These are phyloP conservation scores for Onchidella celtica DNA, from an alignment of 2,888 invertebrate genomes.

Conservation along the genomic window DNA sequence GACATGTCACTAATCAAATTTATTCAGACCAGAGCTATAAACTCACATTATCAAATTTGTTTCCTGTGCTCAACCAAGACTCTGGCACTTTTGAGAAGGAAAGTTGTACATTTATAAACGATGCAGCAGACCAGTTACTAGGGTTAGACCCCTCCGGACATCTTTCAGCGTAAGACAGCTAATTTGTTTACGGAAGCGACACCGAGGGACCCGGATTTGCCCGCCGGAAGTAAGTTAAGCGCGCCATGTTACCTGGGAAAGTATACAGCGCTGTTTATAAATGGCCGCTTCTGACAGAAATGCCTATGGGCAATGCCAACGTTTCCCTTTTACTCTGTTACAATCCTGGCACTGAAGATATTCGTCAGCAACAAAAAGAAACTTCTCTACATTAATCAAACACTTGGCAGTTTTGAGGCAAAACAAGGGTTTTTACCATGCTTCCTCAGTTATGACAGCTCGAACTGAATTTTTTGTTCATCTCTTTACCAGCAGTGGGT, in stretches of 20 bases:
- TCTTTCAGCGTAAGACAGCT: background rate
- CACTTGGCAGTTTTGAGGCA: too few species aligned
- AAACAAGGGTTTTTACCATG: too few species aligned
- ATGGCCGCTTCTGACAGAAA: constrained; percentile 3
- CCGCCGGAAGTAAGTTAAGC: constrained; percentile 9
- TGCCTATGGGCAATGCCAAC: constrained; percentile 6
- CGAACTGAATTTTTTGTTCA: too few species aligned
- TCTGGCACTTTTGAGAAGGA: constrained; percentile 24
- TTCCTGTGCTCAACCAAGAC: constrained; percentile 11
- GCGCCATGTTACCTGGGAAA: constrained; percentile 31
- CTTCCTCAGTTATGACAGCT: too few species aligned
- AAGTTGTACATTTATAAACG: background rate
- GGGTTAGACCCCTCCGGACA: background rate
- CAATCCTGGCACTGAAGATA: too few species aligned
- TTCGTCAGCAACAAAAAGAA: too few species aligned
- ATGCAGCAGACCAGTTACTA: background rate
- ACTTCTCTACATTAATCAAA: too few species aligned
- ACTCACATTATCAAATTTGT: constrained; percentile 27
- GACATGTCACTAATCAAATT: too few species aligned
- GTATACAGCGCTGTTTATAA: constrained; percentile 38
- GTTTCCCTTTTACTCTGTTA: too few species aligned
- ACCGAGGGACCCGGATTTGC: background rate
- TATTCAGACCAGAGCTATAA: background rate
- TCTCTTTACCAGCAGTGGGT: too few species aligned
- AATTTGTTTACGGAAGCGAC: constrained; percentile 39